Percentiles rank a stretch among this genome's conserved stretches.
Evolutionary conservation across 2,113 vertebrate species (phyloP).

Genomic region (Sylvietta virens): DNA sequence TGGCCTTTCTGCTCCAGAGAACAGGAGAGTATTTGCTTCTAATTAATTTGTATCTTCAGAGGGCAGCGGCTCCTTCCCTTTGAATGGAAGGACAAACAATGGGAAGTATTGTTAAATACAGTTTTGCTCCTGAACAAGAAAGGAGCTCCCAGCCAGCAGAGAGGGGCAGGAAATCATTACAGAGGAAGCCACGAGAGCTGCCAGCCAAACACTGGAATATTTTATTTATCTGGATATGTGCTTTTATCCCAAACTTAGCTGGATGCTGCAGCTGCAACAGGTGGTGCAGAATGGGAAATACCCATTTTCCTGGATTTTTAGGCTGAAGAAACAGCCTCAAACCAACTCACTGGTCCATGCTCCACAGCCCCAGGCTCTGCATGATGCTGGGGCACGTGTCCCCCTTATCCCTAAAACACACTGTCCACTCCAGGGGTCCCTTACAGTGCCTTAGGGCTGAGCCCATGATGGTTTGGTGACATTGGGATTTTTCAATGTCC

Average conservation of each 20-base stretch:
- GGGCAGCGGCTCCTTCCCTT: constrained; percentile 57
- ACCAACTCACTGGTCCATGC: background rate
- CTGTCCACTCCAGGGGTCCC: background rate
- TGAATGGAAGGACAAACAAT: constrained; percentile 45
- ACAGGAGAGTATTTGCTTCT: constrained; percentile 49
- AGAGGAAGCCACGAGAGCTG: background rate
- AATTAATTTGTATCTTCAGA: constrained; percentile 62
- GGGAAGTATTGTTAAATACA: constrained; percentile 26
- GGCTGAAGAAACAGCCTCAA: background rate
- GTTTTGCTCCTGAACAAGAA: constrained; percentile 33
- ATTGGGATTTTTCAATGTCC: rapidly evolving
- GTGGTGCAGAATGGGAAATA: background rate
- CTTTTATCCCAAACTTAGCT: background rate
- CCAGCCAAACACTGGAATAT: background rate
- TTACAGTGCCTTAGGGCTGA: background rate
- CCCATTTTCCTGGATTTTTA: background rate
- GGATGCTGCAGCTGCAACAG: background rate
- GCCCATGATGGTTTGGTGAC: background rate
- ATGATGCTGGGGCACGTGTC: rapidly evolving
- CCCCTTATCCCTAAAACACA: background rate
- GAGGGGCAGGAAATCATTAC: constrained; percentile 43
- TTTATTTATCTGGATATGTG: background rate
- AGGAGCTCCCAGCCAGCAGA: background rate
- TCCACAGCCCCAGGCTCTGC: background rate
- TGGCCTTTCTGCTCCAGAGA: constrained; percentile 37